Evolutionary conservation across 30 jellyfish, hydroid and myxozoan species (phyloP), one percentile per base, ranked within the genome.

Genomic region (Chironex yamaguchii): DNA sequence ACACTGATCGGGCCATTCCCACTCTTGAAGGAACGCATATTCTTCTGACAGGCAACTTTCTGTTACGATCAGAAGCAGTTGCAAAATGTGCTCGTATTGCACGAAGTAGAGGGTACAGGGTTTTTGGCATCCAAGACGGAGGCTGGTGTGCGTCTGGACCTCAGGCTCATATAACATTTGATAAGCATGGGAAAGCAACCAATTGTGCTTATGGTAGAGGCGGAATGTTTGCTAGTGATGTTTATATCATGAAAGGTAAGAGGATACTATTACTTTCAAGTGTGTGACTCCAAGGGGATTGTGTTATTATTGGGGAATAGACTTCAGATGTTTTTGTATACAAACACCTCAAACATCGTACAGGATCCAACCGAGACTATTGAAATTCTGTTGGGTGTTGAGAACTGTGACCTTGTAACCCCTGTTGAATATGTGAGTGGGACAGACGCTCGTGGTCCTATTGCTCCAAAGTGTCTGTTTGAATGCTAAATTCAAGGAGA

Each of bases 71-170:
- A 30, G 58, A 93, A 34, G 98, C 98, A 3, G 77, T 93, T 26
- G 22, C 58, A 12, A 93, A 88, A 54, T 93, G 98, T 63, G 97
- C 96, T 2, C 49, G 27, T 4, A 96, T 89, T 12, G 93, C 98
- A 17, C 58, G 76, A 66, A 81, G 51, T 12, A 52, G 88, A 14
- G 92, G 91, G 4, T 93, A 30, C 48, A 75, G 68, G 34, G 87
- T 93, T 1, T 93, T 93, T 71, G 96, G 96, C n/a, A 70, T 93
- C 29, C 98, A 93, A 50, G 98, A 93, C 62, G 98, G 98, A 30
- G 98, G 98, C 2, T 78, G 91, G 96, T 93, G 98, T 67, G 96
- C 92, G 4, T 81, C 96, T 0, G 97, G 97, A 3, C 29, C 58
- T 0, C 27, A 54, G 65, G 91, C 84, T 29, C 96, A 87, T 76